Conservation (phyloP, 2,113 vertebrate genomes). For the Crotalus horridus region DNA sequence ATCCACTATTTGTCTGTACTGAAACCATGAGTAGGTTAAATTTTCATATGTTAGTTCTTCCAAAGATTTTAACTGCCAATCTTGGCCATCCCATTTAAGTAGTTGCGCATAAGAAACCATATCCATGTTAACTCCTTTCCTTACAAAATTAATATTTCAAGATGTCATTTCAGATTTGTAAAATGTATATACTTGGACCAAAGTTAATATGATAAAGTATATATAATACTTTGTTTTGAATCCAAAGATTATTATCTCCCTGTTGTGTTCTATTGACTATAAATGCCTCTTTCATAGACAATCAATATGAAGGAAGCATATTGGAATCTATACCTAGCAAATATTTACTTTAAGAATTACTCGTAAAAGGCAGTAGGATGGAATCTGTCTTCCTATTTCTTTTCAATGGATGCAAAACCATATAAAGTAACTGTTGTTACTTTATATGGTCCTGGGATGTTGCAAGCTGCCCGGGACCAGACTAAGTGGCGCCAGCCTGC, state of each 20-base stretch:
- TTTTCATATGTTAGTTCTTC: too few species aligned
- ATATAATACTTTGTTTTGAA: slow-evolving; percentile 15
- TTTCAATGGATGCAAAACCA: background rate
- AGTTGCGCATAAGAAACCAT: too few species aligned
- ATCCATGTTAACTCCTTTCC: too few species aligned
- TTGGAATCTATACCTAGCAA: background rate
- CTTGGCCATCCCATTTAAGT: too few species aligned
- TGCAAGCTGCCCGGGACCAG: too few species aligned
- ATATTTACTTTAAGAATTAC: background rate
- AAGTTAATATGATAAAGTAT: slow-evolving; percentile 42
- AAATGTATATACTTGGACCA: slow-evolving; percentile 40
- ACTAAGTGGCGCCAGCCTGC: too few species aligned
- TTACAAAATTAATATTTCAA: slow-evolving; percentile 50
- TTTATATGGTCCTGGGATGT: too few species aligned
- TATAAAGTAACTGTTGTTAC: background rate
- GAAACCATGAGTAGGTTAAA: too few species aligned
- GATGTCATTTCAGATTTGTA: slow-evolving; percentile 41
- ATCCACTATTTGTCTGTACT: too few species aligned
- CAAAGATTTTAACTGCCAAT: too few species aligned
- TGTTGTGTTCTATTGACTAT: background rate
- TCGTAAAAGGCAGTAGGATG: background rate
- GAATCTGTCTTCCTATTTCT: background rate
- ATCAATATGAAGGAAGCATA: background rate
- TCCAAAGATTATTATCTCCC: slow-evolving; percentile 7
- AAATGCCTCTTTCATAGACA: background rate